Evolutionary conservation across 2,888 invertebrate genomes (phyloP).

Genomic region (Epirrhoe alternata): DNA sequence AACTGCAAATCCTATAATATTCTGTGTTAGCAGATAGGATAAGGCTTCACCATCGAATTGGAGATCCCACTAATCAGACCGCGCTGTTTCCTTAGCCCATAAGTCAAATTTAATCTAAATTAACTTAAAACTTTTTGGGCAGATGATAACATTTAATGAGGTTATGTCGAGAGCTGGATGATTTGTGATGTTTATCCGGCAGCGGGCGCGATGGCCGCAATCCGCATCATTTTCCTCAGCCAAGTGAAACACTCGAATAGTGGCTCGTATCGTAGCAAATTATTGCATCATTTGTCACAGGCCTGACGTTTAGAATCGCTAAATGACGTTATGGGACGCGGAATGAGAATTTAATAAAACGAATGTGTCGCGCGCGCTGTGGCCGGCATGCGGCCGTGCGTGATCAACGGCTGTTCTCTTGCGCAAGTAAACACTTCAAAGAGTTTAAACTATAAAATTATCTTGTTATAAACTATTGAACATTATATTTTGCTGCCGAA

Average conservation of each 20-base stretch:
- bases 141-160: conserved; percentile 18
- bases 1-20: no score
- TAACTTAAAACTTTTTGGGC: conserved; percentile 19
- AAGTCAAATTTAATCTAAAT: conserved; percentile 12
- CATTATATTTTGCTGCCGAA: no score
- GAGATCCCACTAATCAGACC: not conserved
- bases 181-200: not conserved
- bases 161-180: conserved; percentile 4
- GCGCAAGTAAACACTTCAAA: not conserved
- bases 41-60: not conserved
- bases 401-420: not conserved
- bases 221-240: not conserved
- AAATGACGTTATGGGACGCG: conserved; percentile 10
- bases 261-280: conserved; percentile 2
- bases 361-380: not conserved
- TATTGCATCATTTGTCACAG: conserved; percentile 13
- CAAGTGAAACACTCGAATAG: conserved; percentile 3
- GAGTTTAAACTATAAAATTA: no score
- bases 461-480: no score
- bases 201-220: not conserved
- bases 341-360: conserved; percentile 7
- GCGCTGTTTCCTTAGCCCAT: not conserved
- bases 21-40: no score
- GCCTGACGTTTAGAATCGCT: conserved; percentile 9
- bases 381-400: no score